phyloP scores from a whole-genome alignment of 1,140 invertebrate genomes.

The Drosophila varians region DNA sequence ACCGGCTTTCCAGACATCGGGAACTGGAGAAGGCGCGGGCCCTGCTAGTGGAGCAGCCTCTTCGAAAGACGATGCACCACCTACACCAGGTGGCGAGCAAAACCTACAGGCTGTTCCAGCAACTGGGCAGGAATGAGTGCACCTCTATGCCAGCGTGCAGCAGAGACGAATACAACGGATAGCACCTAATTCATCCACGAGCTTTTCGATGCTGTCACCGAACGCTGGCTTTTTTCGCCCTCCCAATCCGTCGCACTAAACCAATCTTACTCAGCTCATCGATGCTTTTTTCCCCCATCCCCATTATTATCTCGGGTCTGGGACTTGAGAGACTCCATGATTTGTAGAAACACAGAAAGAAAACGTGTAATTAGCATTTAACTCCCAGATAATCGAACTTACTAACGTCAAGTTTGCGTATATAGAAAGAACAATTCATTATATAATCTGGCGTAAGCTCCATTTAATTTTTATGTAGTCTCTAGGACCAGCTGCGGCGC shows the following conservation, averaged over 20 bases:
- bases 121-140: slow-evolving; percentile 75
- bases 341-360: slow-evolving; percentile 35
- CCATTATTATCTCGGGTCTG: slow-evolving; percentile 40
- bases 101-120: slow-evolving; percentile 61
- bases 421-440: slow-evolving; percentile 13
- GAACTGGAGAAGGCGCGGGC: slow-evolving; percentile 12
- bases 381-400: slow-evolving; percentile 61
- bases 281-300: slow-evolving; percentile 18
- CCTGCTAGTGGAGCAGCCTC: slow-evolving; percentile 7
- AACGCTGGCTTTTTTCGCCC: slow-evolving; percentile 65
- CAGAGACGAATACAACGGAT: slow-evolving; percentile 27
- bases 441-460: slow-evolving; percentile 28
- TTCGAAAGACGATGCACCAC: slow-evolving; percentile 30
- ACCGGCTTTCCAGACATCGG: slow-evolving; percentile 80
- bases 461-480: slow-evolving; percentile 45
- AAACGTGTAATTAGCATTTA: slow-evolving; percentile 54
- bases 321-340: slow-evolving; percentile 34
- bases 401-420: slow-evolving; percentile 35
- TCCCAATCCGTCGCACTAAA: slow-evolving; percentile 51
- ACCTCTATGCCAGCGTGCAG: slow-evolving; percentile 55
- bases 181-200: slow-evolving; percentile 20
- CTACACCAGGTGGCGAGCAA: slow-evolving; percentile 35
- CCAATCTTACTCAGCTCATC: slow-evolving; percentile 31
- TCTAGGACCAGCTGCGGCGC: slow-evolving; percentile 36
- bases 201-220: slow-evolving; percentile 55